These are phyloP conservation scores for Charanyca ferruginea DNA, from an alignment of 2,888 invertebrate species.

Conservation along the genomic window DNA sequence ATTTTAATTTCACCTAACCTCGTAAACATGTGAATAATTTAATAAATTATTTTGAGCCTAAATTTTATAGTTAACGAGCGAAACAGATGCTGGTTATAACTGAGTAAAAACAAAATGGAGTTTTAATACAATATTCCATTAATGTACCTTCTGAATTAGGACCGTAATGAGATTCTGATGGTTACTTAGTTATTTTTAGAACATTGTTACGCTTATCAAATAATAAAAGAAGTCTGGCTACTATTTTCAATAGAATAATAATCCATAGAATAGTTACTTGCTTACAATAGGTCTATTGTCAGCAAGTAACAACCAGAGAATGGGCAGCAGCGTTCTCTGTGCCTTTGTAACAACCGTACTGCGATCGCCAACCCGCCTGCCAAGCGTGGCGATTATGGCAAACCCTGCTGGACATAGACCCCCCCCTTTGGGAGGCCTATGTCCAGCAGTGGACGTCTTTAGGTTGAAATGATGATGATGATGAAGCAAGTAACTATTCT, in stretches of 20 bases:
- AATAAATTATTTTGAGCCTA: conserved; percentile 6
- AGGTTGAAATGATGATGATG: too few relatives aligned
- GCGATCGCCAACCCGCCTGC: too few relatives aligned
- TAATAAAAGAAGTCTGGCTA: conserved; percentile 2
- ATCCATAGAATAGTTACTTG: too few relatives aligned
- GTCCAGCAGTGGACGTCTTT: too few relatives aligned
- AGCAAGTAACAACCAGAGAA: too few relatives aligned
- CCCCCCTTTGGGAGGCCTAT: too few relatives aligned
- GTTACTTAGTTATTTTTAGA: conserved; percentile 13
- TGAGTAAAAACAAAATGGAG: conserved; percentile 24
- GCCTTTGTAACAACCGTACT: too few relatives aligned
- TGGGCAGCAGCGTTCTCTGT: too few relatives aligned
- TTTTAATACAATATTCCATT: conserved; percentile 45
- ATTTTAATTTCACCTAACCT: background rate
- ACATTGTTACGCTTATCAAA: background rate
- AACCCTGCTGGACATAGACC: too few relatives aligned
- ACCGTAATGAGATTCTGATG: conserved; percentile 48
- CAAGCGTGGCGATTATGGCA: too few relatives aligned
- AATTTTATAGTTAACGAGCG: conserved; percentile 33
- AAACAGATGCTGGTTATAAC: conserved; percentile 4
- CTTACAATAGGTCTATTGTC: too few relatives aligned
- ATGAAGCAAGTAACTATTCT: too few relatives aligned
- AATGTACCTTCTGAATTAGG: conserved; percentile 30
- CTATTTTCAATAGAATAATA: background rate
- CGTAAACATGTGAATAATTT: conserved; percentile 10